Conservation (phyloP, 2,888 invertebrate species). For the Drosophila melanocephala region DNA sequence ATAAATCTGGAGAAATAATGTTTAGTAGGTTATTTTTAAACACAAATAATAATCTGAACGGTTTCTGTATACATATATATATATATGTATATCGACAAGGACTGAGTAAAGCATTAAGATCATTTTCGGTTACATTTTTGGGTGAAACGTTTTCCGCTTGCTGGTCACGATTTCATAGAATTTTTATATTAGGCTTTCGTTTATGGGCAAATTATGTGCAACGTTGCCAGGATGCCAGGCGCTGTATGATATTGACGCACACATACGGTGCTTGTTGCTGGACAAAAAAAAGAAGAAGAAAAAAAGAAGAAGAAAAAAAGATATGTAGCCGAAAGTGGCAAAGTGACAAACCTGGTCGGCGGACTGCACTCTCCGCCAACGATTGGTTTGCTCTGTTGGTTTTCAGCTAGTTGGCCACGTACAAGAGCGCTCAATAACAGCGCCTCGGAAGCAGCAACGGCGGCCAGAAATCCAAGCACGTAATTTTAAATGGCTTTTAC, state of each 20-base stretch:
- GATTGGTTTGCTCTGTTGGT: conserved; percentile 14
- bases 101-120: not conserved
- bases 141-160: conserved; percentile 61
- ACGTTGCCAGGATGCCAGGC: conserved; percentile 42
- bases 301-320: conserved; percentile 6
- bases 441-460: conserved; percentile 39
- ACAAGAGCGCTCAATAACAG: conserved; percentile 75
- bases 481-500: conserved; percentile 83
- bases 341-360: conserved; percentile 73
- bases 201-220: conserved; percentile 83
- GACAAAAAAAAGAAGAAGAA: not conserved
- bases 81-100: not conserved
- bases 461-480: conserved; percentile 82
- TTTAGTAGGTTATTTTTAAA: not conserved
- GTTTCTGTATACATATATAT: not conserved
- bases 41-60: not conserved
- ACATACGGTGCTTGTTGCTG: conserved; percentile 37
- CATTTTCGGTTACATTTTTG: conserved; percentile 26
- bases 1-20: not conserved
- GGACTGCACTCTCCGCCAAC: conserved; percentile 14
- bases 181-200: conserved; percentile 83
- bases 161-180: conserved; percentile 78
- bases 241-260: conserved; percentile 37
- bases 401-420: conserved; percentile 67
- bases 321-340: conserved; percentile 64